Base-by-base conservation (phyloP, 2,113 vertebrate species). In the Psilopogon haemacephalus region DNA sequence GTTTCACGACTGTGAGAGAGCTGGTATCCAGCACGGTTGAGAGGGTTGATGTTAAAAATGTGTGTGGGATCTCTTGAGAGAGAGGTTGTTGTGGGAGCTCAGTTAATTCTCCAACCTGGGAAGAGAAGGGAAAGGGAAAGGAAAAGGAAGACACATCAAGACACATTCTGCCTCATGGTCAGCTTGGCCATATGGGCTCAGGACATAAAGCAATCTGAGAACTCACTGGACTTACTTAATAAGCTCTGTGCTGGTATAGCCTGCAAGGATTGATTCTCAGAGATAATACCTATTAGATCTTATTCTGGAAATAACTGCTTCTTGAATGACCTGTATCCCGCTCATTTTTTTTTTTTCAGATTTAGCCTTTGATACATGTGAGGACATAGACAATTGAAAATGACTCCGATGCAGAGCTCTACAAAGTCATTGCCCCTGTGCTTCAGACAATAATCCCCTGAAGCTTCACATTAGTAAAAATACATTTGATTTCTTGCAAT, bases 401-500 rank as follows among this genome's bases (percentile, higher is more conserved):
- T 80, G 15, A 77, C 72, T 93, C 46, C 65, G 63, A 87, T 26
- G 44, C 33, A 63, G 75, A 80, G 40, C 48, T 32, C 14, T 28
- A 94, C 79, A 87, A 76, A 95, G 40, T 55, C 50, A 70, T 74
- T 95, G 95, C 87, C 40, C 84, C 85, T 87, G 83, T 86, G 26
- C 69, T 91, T 90, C 93, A 86, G 60, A 81, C 79, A 93, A 52
- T 42, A 74, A 84, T 93, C 69, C 92, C 92, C 88, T 52, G 68
- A 91, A 95, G 88, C 92, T 83, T 83, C 85, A 88, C 72, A 91
- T 95, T 86, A 95, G 79, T 82, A 93, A 77, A 87, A 93, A 89
- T 71, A 85, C 89, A 54, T 87, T 80, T 89, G 92, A 94, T 94
- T 93, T 91, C 81, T 76, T 93, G 80, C 9, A 24, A 38, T 73